Evolutionary conservation across 1,140 invertebrate species (phyloP).

Genomic region (Camponotus floridanus): DNA sequence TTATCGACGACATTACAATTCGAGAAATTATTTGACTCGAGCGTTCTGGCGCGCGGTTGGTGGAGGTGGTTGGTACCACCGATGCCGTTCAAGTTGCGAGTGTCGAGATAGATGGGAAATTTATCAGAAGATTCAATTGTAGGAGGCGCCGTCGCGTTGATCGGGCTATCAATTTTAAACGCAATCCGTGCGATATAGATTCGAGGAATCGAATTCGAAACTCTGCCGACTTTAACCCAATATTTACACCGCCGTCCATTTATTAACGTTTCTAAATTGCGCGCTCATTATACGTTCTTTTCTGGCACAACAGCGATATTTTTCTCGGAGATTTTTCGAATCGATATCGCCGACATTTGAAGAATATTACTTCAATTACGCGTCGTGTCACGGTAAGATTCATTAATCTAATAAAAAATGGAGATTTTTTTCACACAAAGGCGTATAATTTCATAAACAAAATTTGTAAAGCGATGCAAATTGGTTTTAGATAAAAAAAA

Average conservation of each 20-base stretch:
- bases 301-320: background rate
- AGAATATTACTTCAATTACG: constrained; percentile 11
- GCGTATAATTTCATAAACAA: background rate
- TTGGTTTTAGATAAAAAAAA: background rate
- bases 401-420: background rate
- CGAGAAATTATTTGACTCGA: constrained; percentile 57
- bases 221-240: constrained; percentile 29
- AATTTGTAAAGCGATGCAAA: background rate
- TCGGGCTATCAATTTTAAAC: constrained; percentile 60
- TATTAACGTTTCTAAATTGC: constrained; percentile 53
- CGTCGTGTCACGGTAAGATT: background rate
- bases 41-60: background rate
- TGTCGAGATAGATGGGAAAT: constrained; percentile 44
- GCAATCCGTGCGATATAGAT: constrained; percentile 46
- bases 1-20: constrained; percentile 55
- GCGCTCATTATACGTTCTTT: background rate
- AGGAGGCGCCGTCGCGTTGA: constrained; percentile 40
- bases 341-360: background rate
- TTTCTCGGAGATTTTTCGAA: constrained; percentile 15
- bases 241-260: constrained; percentile 51
- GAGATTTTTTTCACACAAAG: background rate
- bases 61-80: background rate
- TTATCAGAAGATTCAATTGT: constrained; percentile 64
- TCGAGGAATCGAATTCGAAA: constrained; percentile 45
- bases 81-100: constrained; percentile 5